Evolutionary conservation across 2,888 invertebrate species (phyloP).

Genomic region (Colostygia pectinataria): DNA sequence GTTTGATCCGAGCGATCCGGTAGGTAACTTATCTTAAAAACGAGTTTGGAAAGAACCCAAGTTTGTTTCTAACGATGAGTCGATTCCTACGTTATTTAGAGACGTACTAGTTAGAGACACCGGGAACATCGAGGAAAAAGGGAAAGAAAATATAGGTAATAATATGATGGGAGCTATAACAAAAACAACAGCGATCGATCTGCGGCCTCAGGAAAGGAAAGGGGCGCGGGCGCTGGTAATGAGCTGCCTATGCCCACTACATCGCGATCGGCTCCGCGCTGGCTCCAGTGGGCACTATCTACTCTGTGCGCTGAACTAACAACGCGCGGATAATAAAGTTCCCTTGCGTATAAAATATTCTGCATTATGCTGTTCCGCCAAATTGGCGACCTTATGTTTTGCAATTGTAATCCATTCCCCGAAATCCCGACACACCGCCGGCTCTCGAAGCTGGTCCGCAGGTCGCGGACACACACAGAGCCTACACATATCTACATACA

Average conservation of each 20-base stretch:
- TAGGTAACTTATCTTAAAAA: too few species aligned
- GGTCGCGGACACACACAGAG: too few species aligned
- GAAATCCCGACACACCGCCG: background rate
- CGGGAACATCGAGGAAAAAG: background rate
- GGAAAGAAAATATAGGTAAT: background rate
- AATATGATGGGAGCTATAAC: slow-evolving; percentile 3
- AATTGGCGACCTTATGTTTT: slow-evolving; percentile 30
- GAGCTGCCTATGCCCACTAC: background rate
- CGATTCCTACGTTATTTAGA: too few species aligned
- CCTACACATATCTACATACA: too few species aligned
- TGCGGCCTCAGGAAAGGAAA: background rate
- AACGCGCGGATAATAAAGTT: slow-evolving; percentile 18
- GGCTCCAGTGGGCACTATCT: background rate
- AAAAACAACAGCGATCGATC: slow-evolving; percentile 1
- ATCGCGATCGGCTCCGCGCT: background rate
- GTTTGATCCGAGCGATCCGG: too few species aligned
- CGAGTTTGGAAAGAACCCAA: too few species aligned
- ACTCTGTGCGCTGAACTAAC: background rate
- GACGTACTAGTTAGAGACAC: slow-evolving; percentile 1
- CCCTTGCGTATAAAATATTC: slow-evolving; percentile 28
- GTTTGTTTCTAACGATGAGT: too few species aligned
- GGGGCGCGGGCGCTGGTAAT: slow-evolving; percentile 13
- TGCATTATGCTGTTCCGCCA: slow-evolving; percentile 15
- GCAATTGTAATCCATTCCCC: slow-evolving; percentile 28
- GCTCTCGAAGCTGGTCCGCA: background rate